Percentiles rank a stretch among this genome's conserved stretches.
Evolutionary conservation across 2,113 vertebrate genomes (phyloP).

Genomic region (Rutilus rutilus): DNA sequence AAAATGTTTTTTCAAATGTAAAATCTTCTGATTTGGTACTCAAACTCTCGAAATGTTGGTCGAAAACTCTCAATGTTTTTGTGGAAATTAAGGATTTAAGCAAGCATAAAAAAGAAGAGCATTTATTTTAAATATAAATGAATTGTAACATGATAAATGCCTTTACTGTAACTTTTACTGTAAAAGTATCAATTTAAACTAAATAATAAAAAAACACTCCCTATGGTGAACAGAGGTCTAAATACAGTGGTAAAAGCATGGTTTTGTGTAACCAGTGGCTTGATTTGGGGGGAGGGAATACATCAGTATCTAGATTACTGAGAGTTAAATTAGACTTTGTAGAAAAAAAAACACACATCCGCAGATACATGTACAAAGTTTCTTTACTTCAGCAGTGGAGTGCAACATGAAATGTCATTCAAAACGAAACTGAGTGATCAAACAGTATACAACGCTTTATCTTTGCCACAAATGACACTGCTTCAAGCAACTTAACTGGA

Average conservation of each 20-base stretch:
- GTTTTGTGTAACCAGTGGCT: background rate
- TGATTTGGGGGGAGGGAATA: background rate
- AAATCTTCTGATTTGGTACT: no score
- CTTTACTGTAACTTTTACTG: background rate
- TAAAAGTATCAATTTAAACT: background rate
- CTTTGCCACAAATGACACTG: conserved; percentile 11
- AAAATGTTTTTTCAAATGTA: no score
- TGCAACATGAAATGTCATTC: conserved; percentile 39
- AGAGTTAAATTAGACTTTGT: background rate
- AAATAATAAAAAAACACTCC: no score
- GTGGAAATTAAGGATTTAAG: no score
- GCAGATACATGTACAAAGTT: conserved; percentile 16
- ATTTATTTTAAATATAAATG: no score
- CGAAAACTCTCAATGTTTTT: no score
- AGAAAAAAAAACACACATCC: background rate
- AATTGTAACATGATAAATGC: background rate
- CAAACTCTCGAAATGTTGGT: no score
- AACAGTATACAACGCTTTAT: conserved; percentile 8
- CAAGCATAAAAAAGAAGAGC: no score
- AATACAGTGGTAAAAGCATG: background rate
- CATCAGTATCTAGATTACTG: background rate
- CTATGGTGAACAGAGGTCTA: no score
- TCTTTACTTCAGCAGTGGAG: conserved; percentile 34
- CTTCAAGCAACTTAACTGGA: conserved; percentile 21
- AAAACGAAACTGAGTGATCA: background rate